These are phyloP conservation scores for Myotis lucifugus DNA, from an alignment of 2,113 vertebrate species.

Conservation along the genomic window DNA sequence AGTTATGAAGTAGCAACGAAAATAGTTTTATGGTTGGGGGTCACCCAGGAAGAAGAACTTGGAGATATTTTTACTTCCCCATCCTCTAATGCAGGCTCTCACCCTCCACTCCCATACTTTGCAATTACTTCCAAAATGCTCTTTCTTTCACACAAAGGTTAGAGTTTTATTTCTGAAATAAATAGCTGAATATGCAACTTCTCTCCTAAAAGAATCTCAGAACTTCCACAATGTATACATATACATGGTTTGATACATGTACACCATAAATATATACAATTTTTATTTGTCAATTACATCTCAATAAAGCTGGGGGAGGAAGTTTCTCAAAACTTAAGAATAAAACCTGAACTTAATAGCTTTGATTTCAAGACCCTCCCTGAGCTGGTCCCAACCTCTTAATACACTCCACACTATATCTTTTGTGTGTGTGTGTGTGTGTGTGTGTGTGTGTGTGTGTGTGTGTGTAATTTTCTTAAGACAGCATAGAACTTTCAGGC, in stretches of 20 bases:
- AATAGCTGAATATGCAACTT: not conserved
- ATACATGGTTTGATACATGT: not conserved
- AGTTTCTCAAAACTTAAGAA: not conserved
- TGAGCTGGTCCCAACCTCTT: not conserved
- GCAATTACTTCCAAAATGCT: not conserved
- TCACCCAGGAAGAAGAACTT: not conserved
- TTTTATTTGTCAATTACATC: not conserved
- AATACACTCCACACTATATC: not conserved
- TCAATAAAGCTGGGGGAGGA: not conserved
- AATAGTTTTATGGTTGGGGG: no score
- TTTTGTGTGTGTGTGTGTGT: not conserved
- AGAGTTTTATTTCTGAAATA: conserved; percentile 10
- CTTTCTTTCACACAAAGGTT: not conserved
- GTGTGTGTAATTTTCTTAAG: not conserved
- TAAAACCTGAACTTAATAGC: not conserved
- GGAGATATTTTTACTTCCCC: not conserved
- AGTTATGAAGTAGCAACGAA: no score
- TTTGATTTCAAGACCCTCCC: not conserved
- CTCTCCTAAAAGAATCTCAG: not conserved
- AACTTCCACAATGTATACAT: not conserved
- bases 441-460: not conserved
- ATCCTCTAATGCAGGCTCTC: not conserved
- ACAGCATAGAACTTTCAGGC: not conserved
- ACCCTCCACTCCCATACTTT: not conserved
- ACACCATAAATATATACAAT: not conserved